Evolutionary conservation across 2,888 invertebrate species (phyloP), one percentile per base, ranked within the genome.

Genomic region (Branchipolynoe longqiensis): DNA sequence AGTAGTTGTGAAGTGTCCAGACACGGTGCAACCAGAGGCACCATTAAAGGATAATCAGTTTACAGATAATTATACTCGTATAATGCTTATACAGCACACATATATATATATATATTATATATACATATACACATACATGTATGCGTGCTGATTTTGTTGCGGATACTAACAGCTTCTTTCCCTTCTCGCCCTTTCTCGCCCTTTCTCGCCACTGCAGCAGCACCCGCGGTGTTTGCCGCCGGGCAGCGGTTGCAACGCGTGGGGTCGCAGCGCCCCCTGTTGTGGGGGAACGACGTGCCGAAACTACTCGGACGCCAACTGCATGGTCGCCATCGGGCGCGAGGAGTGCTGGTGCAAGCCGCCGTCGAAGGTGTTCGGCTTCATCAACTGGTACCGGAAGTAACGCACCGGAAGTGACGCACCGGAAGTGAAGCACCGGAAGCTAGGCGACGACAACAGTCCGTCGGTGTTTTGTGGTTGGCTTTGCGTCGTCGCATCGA

Each of bases 301-400:
- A 33, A 64, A 28, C 12, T 64, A 64, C 33, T 31, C 64, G 3
- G n/a, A 33, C 38, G 22, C 36, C 2, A 69, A 69, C 33, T 69
- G 69, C 18, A 36, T 69, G 69, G n/a, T n/a, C n/a, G n/a, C n/a
- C n/a, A n/a, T n/a, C n/a, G 33, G 69, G 22, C 22, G 33, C 25
- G 69, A 38, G 18, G 69, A 69, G 36, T 69, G 69, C 22, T 33
- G 3, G 8, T 69, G 69, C 36, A 33, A 22, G 18, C 69, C 69
- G 36, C 22, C 69, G 14, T 22, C 33, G 14, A 69, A 69, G 36
- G 8, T 69, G 14, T 69, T 69, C 38, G 69, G 69, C 33, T 69
- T 69, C 36, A 22, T 38, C 36, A 69, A 69, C n/a, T 69, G 69
- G 69, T 69, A 69, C n/a, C 69, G 69, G 8, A 69, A 69, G n/a